Percentiles rank a stretch among this genome's conserved stretches.
These are phyloP conservation scores for Saccostrea cuccullata DNA, from an alignment of 1,140 invertebrate genomes.

Conservation along the genomic window DNA sequence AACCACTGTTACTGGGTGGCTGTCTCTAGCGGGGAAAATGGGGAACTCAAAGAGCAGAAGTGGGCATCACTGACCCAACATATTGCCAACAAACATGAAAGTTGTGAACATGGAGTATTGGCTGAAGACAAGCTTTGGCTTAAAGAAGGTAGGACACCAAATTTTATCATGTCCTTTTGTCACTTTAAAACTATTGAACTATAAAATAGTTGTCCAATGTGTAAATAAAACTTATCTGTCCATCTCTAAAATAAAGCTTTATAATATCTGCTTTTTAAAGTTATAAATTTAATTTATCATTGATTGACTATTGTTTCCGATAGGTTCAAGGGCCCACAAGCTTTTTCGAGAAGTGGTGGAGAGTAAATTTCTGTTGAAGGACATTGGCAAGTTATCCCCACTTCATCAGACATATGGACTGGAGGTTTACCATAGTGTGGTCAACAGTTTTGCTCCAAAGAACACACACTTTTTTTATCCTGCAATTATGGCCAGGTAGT, in stretches of 20 bases:
- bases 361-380: too few relatives aligned
- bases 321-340: too few relatives aligned
- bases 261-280: background rate
- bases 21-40: conserved; percentile 39
- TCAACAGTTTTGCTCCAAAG: too few relatives aligned
- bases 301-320: too few relatives aligned
- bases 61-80: conserved; percentile 53
- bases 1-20: conserved; percentile 59
- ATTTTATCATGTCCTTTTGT: too few relatives aligned
- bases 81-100: conserved; percentile 48
- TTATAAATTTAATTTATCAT: too few relatives aligned
- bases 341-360: too few relatives aligned
- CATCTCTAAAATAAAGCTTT: too few relatives aligned
- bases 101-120: conserved; percentile 17
- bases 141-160: conserved; percentile 6
- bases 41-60: conserved; percentile 47
- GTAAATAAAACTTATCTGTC: background rate
- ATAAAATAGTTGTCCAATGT: too few relatives aligned
- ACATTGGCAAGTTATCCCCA: too few relatives aligned
- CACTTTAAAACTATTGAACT: background rate
- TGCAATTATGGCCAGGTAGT: background rate
- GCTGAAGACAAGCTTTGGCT: conserved; percentile 51
- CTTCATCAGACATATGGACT: too few relatives aligned
- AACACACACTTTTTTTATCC: too few relatives aligned
- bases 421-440: background rate